These are phyloP conservation scores for Lasioglossum marginatum DNA, from an alignment of 2,888 invertebrate species.

Conservation along the genomic window DNA sequence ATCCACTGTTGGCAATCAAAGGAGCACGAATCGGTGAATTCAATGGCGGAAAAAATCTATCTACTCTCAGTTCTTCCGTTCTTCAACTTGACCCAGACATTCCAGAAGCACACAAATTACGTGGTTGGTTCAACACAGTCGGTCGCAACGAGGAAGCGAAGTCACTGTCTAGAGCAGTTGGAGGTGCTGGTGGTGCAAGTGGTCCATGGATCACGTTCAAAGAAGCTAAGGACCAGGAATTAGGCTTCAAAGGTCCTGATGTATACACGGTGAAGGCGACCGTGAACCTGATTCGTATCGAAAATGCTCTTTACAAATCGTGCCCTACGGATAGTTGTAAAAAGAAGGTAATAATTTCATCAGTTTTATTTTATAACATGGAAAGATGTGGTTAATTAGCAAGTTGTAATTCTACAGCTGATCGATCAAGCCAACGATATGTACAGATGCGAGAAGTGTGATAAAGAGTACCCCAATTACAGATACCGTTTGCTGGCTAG, in stretches of 20 bases:
- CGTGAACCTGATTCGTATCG: slow-evolving; percentile 91
- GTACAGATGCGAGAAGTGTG: slow-evolving; percentile 98
- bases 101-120: slow-evolving; percentile 92
- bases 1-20: slow-evolving; percentile 95
- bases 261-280: slow-evolving; percentile 93
- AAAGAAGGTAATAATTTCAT: slow-evolving; percentile 89
- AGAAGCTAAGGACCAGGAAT: slow-evolving; percentile 89
- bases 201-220: slow-evolving; percentile 91
- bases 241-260: slow-evolving; percentile 92
- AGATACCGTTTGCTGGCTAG: slow-evolving; percentile 91
- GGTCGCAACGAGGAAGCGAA: slow-evolving; percentile 88
- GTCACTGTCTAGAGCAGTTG: slow-evolving; percentile 85
- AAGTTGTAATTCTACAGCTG: slow-evolving; percentile 83
- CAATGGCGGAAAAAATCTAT: slow-evolving; percentile 91
- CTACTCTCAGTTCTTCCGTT: slow-evolving; percentile 87
- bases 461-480: slow-evolving; percentile 92
- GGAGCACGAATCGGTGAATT: slow-evolving; percentile 94
- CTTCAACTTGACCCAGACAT: slow-evolving; percentile 95
- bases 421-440: slow-evolving; percentile 94
- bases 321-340: slow-evolving; percentile 96
- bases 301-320: slow-evolving; percentile 95
- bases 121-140: slow-evolving; percentile 96
- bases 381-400: neutral
- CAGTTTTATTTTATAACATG: neutral
- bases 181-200: slow-evolving; percentile 85